Evolutionary conservation across 92 coral and sea anemone species (phyloP).

Genomic region (Palythoa caribaeorum): DNA sequence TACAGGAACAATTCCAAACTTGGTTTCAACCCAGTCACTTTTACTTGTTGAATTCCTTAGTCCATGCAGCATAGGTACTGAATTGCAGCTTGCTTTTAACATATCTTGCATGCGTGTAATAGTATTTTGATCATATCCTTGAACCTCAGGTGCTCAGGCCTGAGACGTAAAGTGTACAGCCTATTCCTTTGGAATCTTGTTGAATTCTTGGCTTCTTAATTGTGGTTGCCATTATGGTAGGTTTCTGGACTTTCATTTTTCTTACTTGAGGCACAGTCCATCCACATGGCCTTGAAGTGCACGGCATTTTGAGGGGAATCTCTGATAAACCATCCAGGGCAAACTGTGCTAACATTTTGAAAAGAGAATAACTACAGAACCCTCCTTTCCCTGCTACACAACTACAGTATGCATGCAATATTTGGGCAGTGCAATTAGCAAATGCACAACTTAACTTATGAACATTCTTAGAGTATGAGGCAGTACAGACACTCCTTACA

Average conservation of each 20-base stretch:
- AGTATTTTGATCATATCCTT: slow-evolving; percentile 36
- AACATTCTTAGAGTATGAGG: slow-evolving; percentile 62
- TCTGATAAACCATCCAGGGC: slow-evolving; percentile 54
- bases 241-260: slow-evolving; percentile 54
- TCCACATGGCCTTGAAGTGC: slow-evolving; percentile 74
- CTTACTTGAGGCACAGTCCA: slow-evolving; percentile 58
- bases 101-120: slow-evolving; percentile 47
- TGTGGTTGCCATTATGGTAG: slow-evolving; percentile 65
- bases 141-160: slow-evolving; percentile 54
- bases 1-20: slow-evolving; percentile 70
- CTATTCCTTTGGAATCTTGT: slow-evolving; percentile 41
- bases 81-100: slow-evolving; percentile 31
- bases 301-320: slow-evolving; percentile 64
- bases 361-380: slow-evolving; percentile 68
- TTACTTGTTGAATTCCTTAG: slow-evolving; percentile 36
- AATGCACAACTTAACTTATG: slow-evolving; percentile 69
- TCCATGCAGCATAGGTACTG: slow-evolving; percentile 34
- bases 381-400: slow-evolving; percentile 70
- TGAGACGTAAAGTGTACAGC: slow-evolving; percentile 54
- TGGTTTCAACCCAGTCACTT: slow-evolving; percentile 67
- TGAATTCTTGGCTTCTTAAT: slow-evolving; percentile 54
- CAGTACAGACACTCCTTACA: slow-evolving; percentile 64
- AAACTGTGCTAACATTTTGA: slow-evolving; percentile 70
- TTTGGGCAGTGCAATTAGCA: slow-evolving; percentile 31
- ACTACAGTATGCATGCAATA: slow-evolving; percentile 64